Conservation (phyloP, 2,113 vertebrate species). For the Odontesthes bonariensis region DNA sequence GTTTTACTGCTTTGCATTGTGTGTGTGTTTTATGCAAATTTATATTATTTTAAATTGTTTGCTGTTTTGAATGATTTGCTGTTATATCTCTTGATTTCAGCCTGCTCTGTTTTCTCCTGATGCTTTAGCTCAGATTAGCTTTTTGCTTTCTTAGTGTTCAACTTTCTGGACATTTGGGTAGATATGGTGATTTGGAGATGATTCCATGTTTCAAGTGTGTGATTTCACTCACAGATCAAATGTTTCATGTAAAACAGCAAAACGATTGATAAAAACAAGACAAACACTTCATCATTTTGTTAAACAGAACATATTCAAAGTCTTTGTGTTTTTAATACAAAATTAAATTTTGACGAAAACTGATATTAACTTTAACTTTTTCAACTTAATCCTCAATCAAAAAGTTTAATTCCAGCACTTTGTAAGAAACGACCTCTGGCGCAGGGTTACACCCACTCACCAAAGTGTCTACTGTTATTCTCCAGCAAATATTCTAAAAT, state of each 20-base stretch:
- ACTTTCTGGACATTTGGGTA: constrained; percentile 1
- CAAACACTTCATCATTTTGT: not conserved
- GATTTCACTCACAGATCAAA: not conserved
- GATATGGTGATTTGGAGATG: not conserved
- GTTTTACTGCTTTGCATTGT: constrained; percentile 15
- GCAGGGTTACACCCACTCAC: not conserved
- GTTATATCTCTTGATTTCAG: not conserved
- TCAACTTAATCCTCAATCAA: not conserved
- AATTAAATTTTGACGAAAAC: not conserved
- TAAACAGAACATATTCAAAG: not conserved
- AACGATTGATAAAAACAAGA: not conserved
- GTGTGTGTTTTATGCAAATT: not conserved
- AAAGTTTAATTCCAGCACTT: not conserved
- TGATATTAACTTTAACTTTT: not conserved
- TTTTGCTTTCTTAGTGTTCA: not conserved
- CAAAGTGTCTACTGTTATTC: not conserved
- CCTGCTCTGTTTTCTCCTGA: not conserved
- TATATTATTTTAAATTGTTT: not conserved
- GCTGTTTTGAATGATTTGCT: constrained; percentile 8
- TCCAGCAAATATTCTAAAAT: not conserved
- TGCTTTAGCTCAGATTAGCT: not conserved
- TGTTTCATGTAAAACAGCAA: constrained; percentile 21
- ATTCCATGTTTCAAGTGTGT: too few species aligned
- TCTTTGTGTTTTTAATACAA: not conserved
- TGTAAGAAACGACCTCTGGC: not conserved